A percentile compares a stretch with the other conserved stretches of the same genome.
Evolutionary conservation across 2,113 vertebrate species (phyloP).

Genomic region (Burhinus bistriatus): DNA sequence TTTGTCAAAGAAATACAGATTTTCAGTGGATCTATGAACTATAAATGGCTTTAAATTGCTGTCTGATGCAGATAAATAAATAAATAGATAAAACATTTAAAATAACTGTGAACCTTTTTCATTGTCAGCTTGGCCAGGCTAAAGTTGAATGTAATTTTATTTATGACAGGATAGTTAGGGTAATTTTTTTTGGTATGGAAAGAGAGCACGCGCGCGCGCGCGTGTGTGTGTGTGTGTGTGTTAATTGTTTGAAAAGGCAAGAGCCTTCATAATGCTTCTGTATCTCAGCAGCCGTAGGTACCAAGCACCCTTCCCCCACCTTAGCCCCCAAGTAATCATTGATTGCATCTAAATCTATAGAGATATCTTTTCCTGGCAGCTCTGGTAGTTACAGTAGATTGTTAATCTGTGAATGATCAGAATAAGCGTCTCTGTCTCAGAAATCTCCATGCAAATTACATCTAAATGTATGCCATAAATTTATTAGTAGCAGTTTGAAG

Average conservation of each 20-base stretch:
- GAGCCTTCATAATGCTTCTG: neutral
- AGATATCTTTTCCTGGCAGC: slow-evolving; percentile 67
- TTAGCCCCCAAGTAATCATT: slow-evolving; percentile 22
- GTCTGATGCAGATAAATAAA: neutral
- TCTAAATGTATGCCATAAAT: slow-evolving; percentile 66
- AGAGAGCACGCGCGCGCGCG: neutral
- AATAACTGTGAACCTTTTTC: neutral
- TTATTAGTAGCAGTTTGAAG: slow-evolving; percentile 60
- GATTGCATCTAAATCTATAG: slow-evolving; percentile 55
- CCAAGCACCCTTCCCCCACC: neutral
- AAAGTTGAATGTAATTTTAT: neutral
- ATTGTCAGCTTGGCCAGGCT: neutral
- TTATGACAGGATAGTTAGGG: neutral
- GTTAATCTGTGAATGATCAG: slow-evolving; percentile 69
- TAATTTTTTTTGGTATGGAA: neutral
- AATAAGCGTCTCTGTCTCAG: slow-evolving; percentile 55
- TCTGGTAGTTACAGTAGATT: slow-evolving; percentile 70
- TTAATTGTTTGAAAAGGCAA: neutral
- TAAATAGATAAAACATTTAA: neutral
- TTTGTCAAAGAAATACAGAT: neutral
- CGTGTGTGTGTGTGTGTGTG: neutral
- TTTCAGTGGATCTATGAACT: neutral
- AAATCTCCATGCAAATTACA: slow-evolving; percentile 68
- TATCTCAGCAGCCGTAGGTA: neutral
- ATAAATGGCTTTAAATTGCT: neutral